Evolutionary conservation across 2,797 vertebrate genomes (phyloP).

Genomic region (Halcyon smyrnensis): DNA sequence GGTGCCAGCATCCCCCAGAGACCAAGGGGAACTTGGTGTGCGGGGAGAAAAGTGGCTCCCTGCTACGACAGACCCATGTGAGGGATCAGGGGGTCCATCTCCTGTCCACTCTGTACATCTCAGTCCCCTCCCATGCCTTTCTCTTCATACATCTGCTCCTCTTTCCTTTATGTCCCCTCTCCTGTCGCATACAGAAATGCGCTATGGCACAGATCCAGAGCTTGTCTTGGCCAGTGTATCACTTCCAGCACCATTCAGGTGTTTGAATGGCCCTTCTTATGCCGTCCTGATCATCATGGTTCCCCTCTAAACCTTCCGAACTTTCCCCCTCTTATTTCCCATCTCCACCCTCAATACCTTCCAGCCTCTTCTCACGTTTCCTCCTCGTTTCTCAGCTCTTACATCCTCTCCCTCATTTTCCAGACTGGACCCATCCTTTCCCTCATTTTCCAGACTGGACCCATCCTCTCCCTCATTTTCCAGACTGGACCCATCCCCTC

Average conservation of each 20-base stretch:
- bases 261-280: neutral
- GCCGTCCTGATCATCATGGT: neutral
- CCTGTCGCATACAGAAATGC: neutral
- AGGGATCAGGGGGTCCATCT: neutral
- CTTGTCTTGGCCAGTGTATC: neutral
- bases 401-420: neutral
- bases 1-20: neutral
- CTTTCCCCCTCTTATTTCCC: neutral
- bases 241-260: neutral
- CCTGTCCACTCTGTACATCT: neutral
- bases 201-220: neutral
- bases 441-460: neutral
- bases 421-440: no score
- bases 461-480: neutral
- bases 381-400: neutral
- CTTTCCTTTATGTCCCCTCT: accelerated
- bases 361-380: neutral
- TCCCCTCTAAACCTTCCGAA: neutral
- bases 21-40: neutral
- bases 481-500: neutral
- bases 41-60: neutral
- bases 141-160: neutral
- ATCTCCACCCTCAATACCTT: neutral
- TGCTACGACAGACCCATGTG: accelerated
- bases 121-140: neutral